Evolutionary conservation across 2,113 vertebrate genomes (phyloP).

Genomic region (Solenodon paradoxus): DNA sequence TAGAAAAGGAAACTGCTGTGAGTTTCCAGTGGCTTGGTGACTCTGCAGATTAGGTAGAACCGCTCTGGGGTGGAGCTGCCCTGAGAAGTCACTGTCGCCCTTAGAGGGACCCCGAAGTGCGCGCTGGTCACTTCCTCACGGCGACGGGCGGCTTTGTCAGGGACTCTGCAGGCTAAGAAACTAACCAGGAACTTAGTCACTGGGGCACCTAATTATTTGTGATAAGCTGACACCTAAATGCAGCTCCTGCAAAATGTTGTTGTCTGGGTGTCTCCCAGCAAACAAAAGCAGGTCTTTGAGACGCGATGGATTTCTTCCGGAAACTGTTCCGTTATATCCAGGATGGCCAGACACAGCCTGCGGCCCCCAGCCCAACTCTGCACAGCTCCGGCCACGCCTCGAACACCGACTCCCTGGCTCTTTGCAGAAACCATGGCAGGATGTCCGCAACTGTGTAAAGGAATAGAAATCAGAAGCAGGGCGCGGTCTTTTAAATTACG

Average conservation of each 20-base stretch:
- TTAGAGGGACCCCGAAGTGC: not conserved
- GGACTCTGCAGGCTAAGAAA: no score
- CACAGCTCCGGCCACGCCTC: not conserved
- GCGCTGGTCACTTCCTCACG: not conserved
- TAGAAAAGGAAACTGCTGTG: not conserved
- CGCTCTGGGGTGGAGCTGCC: fast-evolving
- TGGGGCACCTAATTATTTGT: not conserved
- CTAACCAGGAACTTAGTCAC: not conserved
- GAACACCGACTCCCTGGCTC: not conserved
- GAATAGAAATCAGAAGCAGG: not conserved
- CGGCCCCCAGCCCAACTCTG: not conserved
- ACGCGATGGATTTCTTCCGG: not conserved
- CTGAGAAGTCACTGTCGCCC: not conserved
- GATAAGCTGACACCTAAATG: not conserved
- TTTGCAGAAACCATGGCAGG: not conserved
- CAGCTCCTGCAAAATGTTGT: not conserved
- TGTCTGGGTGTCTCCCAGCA: not conserved
- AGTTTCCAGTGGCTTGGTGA: not conserved
- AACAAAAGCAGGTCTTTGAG: not conserved
- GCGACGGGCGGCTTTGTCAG: no score
- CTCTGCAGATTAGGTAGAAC: not conserved
- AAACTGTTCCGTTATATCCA: not conserved
- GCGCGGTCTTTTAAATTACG: no score
- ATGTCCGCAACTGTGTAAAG: not conserved
- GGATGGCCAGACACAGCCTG: not conserved